These are phyloP conservation scores for Bradysia coprophila DNA, from an alignment of 1,140 invertebrate species.

Conservation along the genomic window DNA sequence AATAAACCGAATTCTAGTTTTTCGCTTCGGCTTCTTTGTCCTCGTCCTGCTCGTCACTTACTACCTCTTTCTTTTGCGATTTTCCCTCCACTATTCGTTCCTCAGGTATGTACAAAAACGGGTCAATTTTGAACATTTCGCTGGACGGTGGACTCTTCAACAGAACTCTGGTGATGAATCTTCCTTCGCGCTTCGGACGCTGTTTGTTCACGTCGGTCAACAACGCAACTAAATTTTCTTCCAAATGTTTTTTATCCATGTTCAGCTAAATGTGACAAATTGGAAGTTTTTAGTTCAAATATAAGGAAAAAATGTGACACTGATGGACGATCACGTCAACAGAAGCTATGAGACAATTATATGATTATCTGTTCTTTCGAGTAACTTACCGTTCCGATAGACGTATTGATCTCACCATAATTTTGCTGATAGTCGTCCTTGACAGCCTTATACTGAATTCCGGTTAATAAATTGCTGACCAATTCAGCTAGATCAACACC, in stretches of 20 bases:
- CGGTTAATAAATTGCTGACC: conserved; percentile 40
- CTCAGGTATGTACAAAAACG: conserved; percentile 31
- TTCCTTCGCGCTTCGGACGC: conserved; percentile 37
- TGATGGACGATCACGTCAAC: not conserved
- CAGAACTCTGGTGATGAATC: conserved; percentile 41
- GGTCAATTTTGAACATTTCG: conserved; percentile 45
- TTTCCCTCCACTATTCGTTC: no score
- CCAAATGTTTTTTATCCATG: conserved; percentile 47
- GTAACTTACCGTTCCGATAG: conserved; percentile 44
- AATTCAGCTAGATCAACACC: conserved; percentile 35
- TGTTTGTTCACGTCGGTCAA: conserved; percentile 38
- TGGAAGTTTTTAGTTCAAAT: not conserved
- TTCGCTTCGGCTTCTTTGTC: no score
- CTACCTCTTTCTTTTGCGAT: no score
- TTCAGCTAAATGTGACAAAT: conserved; percentile 32
- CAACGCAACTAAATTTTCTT: conserved; percentile 45
- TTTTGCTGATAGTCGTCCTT: conserved; percentile 45
- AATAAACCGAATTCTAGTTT: no score
- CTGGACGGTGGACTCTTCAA: conserved; percentile 32
- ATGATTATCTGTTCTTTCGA: not conserved
- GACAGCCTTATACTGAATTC: conserved; percentile 40
- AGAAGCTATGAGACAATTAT: not conserved
- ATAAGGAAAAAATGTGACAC: not conserved
- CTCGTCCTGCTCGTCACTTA: no score
- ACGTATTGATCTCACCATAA: conserved; percentile 42